A percentile compares a stretch with the other conserved stretches of the same genome.
These are phyloP conservation scores for Lydus trimaculatus DNA, from an alignment of 2,888 invertebrate species.

Conservation along the genomic window DNA sequence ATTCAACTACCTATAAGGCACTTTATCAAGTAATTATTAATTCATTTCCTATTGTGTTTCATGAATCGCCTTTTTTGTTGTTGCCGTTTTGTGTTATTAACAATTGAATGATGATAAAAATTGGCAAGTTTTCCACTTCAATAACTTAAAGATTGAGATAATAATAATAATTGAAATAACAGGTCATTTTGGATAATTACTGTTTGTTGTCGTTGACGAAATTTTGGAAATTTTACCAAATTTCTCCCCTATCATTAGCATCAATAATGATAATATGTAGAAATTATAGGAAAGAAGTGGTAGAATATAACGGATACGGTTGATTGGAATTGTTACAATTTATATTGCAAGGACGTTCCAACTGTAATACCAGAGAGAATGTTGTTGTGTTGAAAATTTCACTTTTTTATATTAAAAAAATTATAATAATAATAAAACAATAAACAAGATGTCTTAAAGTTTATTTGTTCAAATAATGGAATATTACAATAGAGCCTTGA, in stretches of 20 bases:
- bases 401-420: not conserved
- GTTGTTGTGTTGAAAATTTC: not conserved
- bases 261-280: not conserved
- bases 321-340: constrained; percentile 8
- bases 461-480: not conserved
- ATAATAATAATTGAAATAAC: not conserved
- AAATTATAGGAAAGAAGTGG: not conserved
- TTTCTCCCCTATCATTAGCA: not conserved
- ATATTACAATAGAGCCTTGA: not conserved
- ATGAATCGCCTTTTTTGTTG: not conserved
- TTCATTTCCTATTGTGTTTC: constrained; percentile 6
- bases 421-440: not conserved
- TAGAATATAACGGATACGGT: not conserved
- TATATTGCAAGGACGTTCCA: constrained; percentile 4
- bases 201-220: not conserved
- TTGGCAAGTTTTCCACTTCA: not conserved
- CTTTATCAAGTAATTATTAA: constrained; percentile 1
- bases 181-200: not conserved
- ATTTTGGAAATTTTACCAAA: not conserved
- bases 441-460: not conserved
- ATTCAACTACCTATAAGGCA: not conserved
- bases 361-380: not conserved
- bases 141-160: not conserved
- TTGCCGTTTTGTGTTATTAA: not conserved
- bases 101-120: not conserved